phyloP scores from a whole-genome alignment of 2,797 vertebrate species.

The Coregonus ussuriensis region DNA sequence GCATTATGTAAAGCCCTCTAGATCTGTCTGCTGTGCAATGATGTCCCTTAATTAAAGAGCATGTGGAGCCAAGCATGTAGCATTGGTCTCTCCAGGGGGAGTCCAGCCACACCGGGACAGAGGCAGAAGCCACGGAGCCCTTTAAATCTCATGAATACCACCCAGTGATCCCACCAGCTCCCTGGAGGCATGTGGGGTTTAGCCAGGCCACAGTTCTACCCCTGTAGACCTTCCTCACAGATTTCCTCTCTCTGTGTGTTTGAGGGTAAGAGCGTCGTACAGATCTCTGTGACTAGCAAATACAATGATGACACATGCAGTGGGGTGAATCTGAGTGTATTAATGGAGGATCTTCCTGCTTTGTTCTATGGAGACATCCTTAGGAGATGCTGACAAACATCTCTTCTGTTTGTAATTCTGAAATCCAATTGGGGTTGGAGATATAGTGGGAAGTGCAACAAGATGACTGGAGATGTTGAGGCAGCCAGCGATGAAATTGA shows the following conservation, averaged over 20 bases:
- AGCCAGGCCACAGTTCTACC: slow-evolving; percentile 26
- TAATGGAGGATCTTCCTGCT: neutral
- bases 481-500: neutral
- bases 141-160: slow-evolving; percentile 58
- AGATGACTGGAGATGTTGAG: neutral
- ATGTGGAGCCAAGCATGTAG: too few relatives aligned
- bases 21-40: too few relatives aligned
- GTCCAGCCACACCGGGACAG: too few relatives aligned
- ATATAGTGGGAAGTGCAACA: neutral
- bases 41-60: too few relatives aligned
- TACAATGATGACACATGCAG: slow-evolving; percentile 6
- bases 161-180: slow-evolving; percentile 51
- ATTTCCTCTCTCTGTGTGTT: neutral
- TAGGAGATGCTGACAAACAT: neutral
- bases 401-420: neutral
- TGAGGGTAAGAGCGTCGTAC: neutral
- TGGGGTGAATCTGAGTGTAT: slow-evolving; percentile 10
- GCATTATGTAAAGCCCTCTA: too few relatives aligned
- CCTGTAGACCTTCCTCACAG: neutral
- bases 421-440: too few relatives aligned
- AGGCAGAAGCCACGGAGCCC: too few relatives aligned
- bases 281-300: slow-evolving; percentile 9
- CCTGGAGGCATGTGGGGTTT: slow-evolving; percentile 43
- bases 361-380: neutral
- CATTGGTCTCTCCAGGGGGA: too few relatives aligned